Evolutionary conservation across 2,888 invertebrate species (phyloP), one percentile per base, ranked within the genome.

Genomic region (Amblyjoppa fuscipennis): DNA sequence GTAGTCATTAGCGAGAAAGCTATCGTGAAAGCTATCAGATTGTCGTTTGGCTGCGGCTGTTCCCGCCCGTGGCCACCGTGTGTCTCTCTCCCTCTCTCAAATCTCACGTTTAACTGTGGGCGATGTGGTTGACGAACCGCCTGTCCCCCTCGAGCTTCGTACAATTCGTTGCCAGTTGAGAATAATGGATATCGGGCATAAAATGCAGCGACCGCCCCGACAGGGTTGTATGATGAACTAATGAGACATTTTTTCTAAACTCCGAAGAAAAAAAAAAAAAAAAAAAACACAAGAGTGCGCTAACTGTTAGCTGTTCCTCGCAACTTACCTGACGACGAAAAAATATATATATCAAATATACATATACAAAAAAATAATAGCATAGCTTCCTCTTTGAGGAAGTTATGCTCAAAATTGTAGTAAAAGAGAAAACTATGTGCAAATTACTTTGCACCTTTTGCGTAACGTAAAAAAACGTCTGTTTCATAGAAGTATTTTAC

Each of bases 21-120:
- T 75, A 74, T 78, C 84, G 69, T 64, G 69, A 41, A 56, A 76
- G 71, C 71, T 82, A 85, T 82, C 70, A 68, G 75, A 78, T 78
- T 45, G 69, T 75, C 74, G 78, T 81, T 85, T 81, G 81, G 73
- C 49, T 74, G 73, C 45, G 64, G 74, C 64, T 75, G 71, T 45
- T 3, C 11, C 28, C 31, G 56, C 41, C 13, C 13, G 59, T 28
- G 51, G 34, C 28, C n/a, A 34, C 5, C 61, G 61, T 31, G 56
- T 66, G 78, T 82, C 70, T 38, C 70, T 84, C 77, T 16, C 45
- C 45, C 16, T 49, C 13, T 49, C 0, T 16, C 69, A 78, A 74
- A 85, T 1, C 56, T 41, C 38, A 13, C 38, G 68, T 68, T 68
- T 41, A 20, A 68, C 68, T 41, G 68, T 11, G 41, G 20, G 5